Base-by-base conservation (phyloP, 2,888 invertebrate species). In the Laspeyria flexula region DNA sequence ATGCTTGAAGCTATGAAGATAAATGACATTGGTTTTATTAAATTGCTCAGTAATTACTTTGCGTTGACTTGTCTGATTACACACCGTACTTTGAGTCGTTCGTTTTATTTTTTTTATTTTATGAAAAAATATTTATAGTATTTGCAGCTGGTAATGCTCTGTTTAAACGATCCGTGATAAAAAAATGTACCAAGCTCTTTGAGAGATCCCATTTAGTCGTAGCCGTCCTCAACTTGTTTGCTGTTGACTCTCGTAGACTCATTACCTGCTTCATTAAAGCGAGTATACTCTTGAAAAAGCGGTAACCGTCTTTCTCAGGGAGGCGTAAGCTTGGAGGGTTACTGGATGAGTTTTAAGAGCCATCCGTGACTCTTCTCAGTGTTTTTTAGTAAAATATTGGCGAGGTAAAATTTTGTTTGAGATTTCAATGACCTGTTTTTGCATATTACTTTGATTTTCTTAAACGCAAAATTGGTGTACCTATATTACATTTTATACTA, bases 251-350 rank as follows among this genome's bases (percentile, higher is more conserved):
- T 72, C 68, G 53, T 67, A 76, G 81, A 71, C 81, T 85, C 85
- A 86, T 88, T 88, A 86, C 81, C 81, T 83, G 85, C 83, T 86
- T 88, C 86, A 89, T 89, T 90, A 86, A 85, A 81, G 76, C 75
- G 74, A 86, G 85, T 76, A 71, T 71, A 71, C 83, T 76, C 77
- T 79, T 72, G 59, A 75, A 75, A 77, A 74, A 76, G 70, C 71
- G 63, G 60, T 68, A 62, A 68, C 62, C 70, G 71, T 64, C 69
- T 75, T 75, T 71, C 50, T 51, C 50, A 59, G 65, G 45, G 35
- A 61, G 44, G 45, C 33, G 56, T 43, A 35, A 30, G 31, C 45
- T 53, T 43, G 12, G n/a, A 58, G 45, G 30, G 34, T 55, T 50
- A 25, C 33, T 58, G 46, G 45, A 58, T 41, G 50, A 48, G 55